Conservation (phyloP, 2,888 invertebrate genomes). For the Polymixis lichenea region DNA sequence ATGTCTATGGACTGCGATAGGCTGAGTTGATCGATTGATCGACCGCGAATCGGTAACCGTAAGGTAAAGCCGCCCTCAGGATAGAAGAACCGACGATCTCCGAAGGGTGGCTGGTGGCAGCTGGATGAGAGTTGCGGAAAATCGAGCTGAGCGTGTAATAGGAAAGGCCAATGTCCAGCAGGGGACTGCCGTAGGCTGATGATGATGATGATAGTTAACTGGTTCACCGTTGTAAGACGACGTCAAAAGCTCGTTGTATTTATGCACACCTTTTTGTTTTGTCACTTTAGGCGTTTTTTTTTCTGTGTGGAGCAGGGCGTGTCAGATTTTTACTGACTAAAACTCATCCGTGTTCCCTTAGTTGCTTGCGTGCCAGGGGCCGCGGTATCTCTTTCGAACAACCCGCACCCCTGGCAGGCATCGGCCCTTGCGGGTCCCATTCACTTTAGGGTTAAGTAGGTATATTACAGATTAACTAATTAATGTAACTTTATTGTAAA, state of each 20-base stretch:
- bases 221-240: background rate
- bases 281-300: background rate
- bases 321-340: no score
- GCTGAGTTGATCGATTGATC: background rate
- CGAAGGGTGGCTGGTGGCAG: background rate
- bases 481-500: slow-evolving; percentile 20
- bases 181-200: background rate
- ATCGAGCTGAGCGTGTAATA: background rate
- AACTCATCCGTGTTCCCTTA: no score
- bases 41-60: background rate
- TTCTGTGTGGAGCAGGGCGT: no score
- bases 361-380: no score
- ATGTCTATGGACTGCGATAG: background rate
- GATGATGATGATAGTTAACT: no score
- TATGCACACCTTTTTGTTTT: background rate
- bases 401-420: no score
- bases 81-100: background rate
- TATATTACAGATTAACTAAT: background rate
- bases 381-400: no score
- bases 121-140: background rate
- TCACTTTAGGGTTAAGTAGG: background rate
- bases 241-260: background rate
- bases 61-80: background rate
- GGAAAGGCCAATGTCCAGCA: background rate
- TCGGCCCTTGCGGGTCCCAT: no score